Conservation (phyloP, 2,888 invertebrate genomes). For the Eupithecia inturbata region DNA sequence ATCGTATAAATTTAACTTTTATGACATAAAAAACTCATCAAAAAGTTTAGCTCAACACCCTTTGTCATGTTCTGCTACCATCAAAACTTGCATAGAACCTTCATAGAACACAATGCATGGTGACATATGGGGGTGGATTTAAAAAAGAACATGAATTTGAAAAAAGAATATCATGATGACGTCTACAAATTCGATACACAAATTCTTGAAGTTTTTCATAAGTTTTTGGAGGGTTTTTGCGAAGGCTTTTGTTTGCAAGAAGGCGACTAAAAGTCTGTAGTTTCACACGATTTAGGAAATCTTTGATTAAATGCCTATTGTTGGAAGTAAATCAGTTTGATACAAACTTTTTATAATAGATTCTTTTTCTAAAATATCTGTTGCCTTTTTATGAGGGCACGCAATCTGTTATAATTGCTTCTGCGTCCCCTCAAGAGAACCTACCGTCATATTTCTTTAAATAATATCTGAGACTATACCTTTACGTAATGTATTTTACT, state of each 20-base stretch:
- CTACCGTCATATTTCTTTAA: background rate
- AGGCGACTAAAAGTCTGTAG: slow-evolving; percentile 74
- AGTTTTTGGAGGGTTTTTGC: slow-evolving; percentile 49
- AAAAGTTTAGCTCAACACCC: slow-evolving; percentile 75
- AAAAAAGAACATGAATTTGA: slow-evolving; percentile 18
- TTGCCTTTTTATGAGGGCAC: background rate
- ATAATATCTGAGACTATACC: background rate
- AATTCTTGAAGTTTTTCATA: slow-evolving; percentile 52
- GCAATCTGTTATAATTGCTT: background rate
- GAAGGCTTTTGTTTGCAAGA: slow-evolving; percentile 61
- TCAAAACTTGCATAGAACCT: slow-evolving; percentile 42
- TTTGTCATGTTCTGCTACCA: slow-evolving; percentile 82
- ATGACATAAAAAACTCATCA: slow-evolving; percentile 61
- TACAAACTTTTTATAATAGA: slow-evolving; percentile 18
- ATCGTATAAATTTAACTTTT: slow-evolving; percentile 73
- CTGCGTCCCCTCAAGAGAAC: background rate
- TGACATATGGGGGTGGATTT: slow-evolving; percentile 72
- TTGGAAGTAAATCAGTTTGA: slow-evolving; percentile 23
- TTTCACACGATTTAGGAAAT: slow-evolving; percentile 42
- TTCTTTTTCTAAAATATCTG: background rate
- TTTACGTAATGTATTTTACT: too few relatives aligned
- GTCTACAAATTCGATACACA: slow-evolving; percentile 64
- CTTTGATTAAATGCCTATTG: slow-evolving; percentile 33
- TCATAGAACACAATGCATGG: slow-evolving; percentile 65
- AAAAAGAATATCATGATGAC: slow-evolving; percentile 73